These are phyloP conservation scores for Adelges cooleyi DNA, from an alignment of 1,140 invertebrate species.

Conservation along the genomic window DNA sequence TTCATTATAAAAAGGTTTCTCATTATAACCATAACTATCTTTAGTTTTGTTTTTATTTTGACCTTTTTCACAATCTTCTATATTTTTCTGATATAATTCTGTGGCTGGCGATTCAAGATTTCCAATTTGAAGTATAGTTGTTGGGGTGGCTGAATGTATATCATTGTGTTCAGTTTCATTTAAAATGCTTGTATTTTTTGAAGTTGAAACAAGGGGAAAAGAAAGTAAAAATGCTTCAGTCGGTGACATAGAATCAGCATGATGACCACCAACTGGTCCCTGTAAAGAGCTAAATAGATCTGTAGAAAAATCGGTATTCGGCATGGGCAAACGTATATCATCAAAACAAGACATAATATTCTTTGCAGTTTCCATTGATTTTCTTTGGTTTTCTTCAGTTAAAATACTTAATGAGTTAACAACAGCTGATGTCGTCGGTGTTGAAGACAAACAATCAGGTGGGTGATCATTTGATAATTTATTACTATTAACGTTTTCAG, in stretches of 20 bases:
- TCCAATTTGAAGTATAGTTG: slow-evolving; percentile 50
- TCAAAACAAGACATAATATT: slow-evolving; percentile 40
- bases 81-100: slow-evolving; percentile 35
- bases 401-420: slow-evolving; percentile 21
- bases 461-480: slow-evolving; percentile 31
- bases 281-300: slow-evolving; percentile 58
- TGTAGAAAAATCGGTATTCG: slow-evolving; percentile 55
- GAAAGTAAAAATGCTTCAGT: slow-evolving; percentile 64
- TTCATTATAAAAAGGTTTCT: slow-evolving; percentile 9
- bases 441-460: slow-evolving; percentile 5
- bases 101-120: slow-evolving; percentile 44
- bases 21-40: slow-evolving; percentile 14
- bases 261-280: slow-evolving; percentile 48
- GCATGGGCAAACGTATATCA: slow-evolving; percentile 44
- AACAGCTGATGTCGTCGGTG: not conserved
- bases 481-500: slow-evolving; percentile 7
- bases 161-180: slow-evolving; percentile 44
- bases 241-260: slow-evolving; percentile 57
- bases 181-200: slow-evolving; percentile 46
- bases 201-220: slow-evolving; percentile 56
- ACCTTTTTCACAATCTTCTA: slow-evolving; percentile 35
- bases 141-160: slow-evolving; percentile 43
- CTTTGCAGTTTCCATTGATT: slow-evolving; percentile 31
- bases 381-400: slow-evolving; percentile 31
- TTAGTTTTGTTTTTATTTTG: slow-evolving; percentile 20